phyloP scores from a whole-genome alignment of 2,113 vertebrate genomes.

The Notothenia rossii region DNA sequence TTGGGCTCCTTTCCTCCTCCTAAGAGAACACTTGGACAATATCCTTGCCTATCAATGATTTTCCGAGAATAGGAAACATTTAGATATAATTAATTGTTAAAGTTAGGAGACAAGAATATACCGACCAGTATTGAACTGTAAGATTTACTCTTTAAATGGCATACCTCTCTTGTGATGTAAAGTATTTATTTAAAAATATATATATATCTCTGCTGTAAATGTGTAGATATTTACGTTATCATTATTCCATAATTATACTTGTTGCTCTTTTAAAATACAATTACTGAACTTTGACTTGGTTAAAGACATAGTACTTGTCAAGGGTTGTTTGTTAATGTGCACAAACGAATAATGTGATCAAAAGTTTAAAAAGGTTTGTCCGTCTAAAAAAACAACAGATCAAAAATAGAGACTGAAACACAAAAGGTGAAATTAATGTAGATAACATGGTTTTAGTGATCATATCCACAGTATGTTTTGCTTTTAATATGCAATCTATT shows the following conservation, averaged over 20 bases:
- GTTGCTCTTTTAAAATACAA: background rate
- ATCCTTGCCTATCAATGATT: conserved; percentile 6
- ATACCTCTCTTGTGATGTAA: background rate
- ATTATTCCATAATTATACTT: no score
- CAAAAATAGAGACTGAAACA: background rate
- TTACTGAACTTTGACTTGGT: background rate
- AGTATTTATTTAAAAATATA: background rate
- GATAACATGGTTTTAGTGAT: background rate
- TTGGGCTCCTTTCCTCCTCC: conserved; percentile 37
- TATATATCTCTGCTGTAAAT: background rate
- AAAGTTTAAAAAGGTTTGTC: no score
- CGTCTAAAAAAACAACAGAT: background rate
- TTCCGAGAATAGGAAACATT: conserved; percentile 35
- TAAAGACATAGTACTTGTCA: background rate
- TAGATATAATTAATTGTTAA: conserved; percentile 6
- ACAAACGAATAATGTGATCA: background rate
- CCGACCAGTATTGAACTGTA: background rate
- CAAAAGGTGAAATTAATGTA: background rate
- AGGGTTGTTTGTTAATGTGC: background rate
- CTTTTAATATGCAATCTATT: background rate
- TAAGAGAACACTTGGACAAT: conserved; percentile 24
- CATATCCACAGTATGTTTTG: background rate
- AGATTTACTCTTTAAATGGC: conserved; percentile 12
- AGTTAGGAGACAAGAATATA: conserved; percentile 17
- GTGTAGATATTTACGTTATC: background rate